phyloP scores from a whole-genome alignment of 2,113 vertebrate genomes.

The Machaerirhynchus nigripectus region DNA sequence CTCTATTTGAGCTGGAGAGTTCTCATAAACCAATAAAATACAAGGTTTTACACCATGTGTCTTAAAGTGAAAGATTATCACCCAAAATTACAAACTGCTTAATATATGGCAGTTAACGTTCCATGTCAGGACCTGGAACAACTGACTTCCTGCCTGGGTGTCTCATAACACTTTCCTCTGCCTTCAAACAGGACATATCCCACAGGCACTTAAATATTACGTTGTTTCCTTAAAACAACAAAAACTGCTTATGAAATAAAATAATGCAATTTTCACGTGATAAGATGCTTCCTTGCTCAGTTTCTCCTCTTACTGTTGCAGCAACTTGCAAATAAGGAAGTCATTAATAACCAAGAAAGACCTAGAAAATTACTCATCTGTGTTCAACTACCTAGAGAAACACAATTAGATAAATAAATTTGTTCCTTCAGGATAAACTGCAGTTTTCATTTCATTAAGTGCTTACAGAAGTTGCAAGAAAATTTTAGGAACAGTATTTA shows the following conservation, averaged over 20 bases:
- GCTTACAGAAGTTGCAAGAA: neutral
- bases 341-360: neutral
- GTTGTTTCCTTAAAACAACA: neutral
- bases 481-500: neutral
- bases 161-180: neutral
- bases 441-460: neutral
- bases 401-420: neutral
- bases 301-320: neutral
- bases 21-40: neutral
- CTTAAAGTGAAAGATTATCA: neutral
- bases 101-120: neutral
- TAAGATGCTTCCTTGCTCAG: neutral
- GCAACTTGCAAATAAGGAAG: neutral
- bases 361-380: neutral
- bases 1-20: neutral
- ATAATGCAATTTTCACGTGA: neutral
- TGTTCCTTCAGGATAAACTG: neutral
- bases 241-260: neutral
- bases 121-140: neutral
- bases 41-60: rapidly evolving
- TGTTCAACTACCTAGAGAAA: neutral
- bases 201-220: too few relatives aligned
- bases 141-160: neutral
- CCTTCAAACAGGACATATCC: neutral
- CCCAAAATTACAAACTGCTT: neutral